Evolutionary conservation across 2,888 invertebrate genomes (phyloP), one percentile per base, ranked within the genome.

Genomic region (Chrysolina americana): DNA sequence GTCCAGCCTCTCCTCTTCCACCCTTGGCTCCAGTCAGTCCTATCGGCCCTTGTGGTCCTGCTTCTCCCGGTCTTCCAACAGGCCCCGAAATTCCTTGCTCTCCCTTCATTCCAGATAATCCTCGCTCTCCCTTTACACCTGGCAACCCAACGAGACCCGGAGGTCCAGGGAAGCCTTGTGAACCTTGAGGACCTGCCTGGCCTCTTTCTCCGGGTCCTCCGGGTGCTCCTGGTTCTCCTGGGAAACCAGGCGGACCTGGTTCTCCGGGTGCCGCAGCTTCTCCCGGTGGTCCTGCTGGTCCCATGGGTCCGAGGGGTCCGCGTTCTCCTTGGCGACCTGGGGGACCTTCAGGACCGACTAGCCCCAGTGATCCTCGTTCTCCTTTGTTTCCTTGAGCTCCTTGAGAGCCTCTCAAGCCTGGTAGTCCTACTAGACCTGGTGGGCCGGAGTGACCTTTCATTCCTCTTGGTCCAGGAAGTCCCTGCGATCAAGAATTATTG

Each of bases 181-280:
- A 83, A 0, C 95, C 95, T 80, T 92, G 93, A 6, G 91, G 88
- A 2, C 96, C 96, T 36, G 91, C 90, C 21, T 91, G 90, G 1
- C 96, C 96, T 75, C 95, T 88, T 81, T 95, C 95, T 48, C 95
- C 96, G 2, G 92, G 90, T 1, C 90, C 90, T 47, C 95, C 96
- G 4, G 92, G 91, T 0, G 91, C 90, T 0, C 96, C 96, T 0
- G 91, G 87, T n/a, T 95, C 93, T 1, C 95, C 95, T 8, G 93
- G 90, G 0, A 90, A 87, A 1, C 96, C 96, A 0, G 94, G 92
- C 6, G 91, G 88, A 3, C 95, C 95, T 0, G 93, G 90, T 82
- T 95, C 95, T 21, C 95, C 95, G 82, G 95, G 89, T 86, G 95
- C 95, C 0, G 94, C 95, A 63, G 94, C 92, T 87, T 95, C 95